Evolutionary conservation across 2,113 vertebrate genomes (phyloP), one percentile per base, ranked within the genome.

Genomic region (Himantopus leucocephalus): DNA sequence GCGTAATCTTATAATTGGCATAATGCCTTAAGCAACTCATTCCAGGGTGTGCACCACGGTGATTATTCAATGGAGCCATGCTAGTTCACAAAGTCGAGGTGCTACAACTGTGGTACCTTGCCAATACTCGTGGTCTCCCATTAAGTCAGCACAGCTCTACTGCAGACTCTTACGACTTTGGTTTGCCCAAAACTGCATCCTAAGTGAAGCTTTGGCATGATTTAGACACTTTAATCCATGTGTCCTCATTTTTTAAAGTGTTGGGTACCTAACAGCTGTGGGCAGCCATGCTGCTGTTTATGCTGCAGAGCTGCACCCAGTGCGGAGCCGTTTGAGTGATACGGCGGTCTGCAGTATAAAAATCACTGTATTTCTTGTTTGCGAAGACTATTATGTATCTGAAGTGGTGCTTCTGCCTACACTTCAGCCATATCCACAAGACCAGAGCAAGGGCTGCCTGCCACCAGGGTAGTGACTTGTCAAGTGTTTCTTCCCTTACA

Each of bases 11-110:
- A 41, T 55, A 80, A 63, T 17, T 45, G 26, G 8, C 27, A n/a
- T 52, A 19, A 67, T 24, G 22, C 48, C 12, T 50, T 50, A 50
- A 66, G 23, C 64, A 67, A 0, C 22, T 50, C 29, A 0, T 59
- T 56, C 52, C 4, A 2, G 15, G 6, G 10, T n/a, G 30, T 21
- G 13, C 30, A 21, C 12, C 14, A 12, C 0, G 0, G 21, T n/a
- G 23, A 24, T 52, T 34, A 67, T 48, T 58, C 56, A 74, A 0
- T 32, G 37, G 11, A 81, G 64, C 10, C 64, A 63, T 18, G 7
- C 0, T 2, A 50, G 20, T 47, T 67, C 70, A 59, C 23, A 43
- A 16, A 63, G 22, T 7, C 50, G 47, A 78, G 50, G 74, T 74
- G 10, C 29, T 74, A 12, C 22, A 37, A 2, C 18, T 30, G 9